These are phyloP conservation scores for Hirudo medicinalis DNA, from an alignment of 1,140 invertebrate genomes.

Conservation along the genomic window DNA sequence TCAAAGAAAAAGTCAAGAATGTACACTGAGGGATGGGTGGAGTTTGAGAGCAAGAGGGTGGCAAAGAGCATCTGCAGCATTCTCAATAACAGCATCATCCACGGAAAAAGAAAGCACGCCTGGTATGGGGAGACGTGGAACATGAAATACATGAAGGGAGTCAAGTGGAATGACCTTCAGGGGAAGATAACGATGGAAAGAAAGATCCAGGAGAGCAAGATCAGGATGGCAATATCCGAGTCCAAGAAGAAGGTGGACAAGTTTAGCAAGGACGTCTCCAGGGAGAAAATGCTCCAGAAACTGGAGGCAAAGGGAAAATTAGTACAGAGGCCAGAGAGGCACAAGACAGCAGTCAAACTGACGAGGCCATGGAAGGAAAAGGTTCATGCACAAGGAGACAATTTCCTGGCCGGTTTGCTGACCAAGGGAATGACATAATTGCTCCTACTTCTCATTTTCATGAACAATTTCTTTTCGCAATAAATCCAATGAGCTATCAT, in stretches of 20 bases:
- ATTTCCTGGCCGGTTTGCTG: no score
- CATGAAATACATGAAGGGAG: conserved; percentile 77
- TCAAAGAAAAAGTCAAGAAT: conserved; percentile 41
- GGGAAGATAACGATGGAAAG: conserved; percentile 80
- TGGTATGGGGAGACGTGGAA: conserved; percentile 85
- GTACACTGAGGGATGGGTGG: conserved; percentile 90
- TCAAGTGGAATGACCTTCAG: conserved; percentile 87
- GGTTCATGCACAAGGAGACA: no score
- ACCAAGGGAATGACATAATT: no score
- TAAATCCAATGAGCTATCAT: no score
- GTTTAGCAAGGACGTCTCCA: no score
- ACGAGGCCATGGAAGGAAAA: no score
- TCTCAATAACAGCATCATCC: conserved; percentile 75
- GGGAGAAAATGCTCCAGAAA: no score
- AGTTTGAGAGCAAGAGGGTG: conserved; percentile 75
- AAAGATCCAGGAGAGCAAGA: conserved; percentile 68
- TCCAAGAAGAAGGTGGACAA: conserved; percentile 49
- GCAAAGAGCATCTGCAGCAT: conserved; percentile 68
- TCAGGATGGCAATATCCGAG: conserved; percentile 73
- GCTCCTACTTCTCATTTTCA: no score
- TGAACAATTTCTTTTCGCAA: no score
- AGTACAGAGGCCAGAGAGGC: no score
- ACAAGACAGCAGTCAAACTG: no score
- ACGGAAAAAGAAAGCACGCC: conserved; percentile 67
- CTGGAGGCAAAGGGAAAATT: no score